Percentiles rank a stretch among this genome's conserved stretches.
Conservation (phyloP, 2,113 vertebrate species). For the Deroptyus accipitrinus region DNA sequence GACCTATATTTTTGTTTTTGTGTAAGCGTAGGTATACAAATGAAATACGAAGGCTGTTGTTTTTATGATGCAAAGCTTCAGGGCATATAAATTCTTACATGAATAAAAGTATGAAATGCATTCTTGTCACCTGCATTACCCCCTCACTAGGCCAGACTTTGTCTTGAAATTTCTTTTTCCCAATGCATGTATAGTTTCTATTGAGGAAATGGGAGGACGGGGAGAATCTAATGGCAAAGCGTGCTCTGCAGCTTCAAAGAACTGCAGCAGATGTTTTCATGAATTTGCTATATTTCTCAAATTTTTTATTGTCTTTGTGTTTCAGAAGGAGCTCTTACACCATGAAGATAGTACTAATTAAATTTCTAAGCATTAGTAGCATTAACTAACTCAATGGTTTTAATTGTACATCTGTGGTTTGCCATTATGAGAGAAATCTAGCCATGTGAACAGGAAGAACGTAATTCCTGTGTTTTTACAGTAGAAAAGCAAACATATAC, state of each 20-base stretch:
- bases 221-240: background rate
- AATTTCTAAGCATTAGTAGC: background rate
- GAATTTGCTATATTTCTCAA: background rate
- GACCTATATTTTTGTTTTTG: background rate
- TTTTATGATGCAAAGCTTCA: background rate
- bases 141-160: background rate
- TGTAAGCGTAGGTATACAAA: accelerated
- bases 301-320: background rate
- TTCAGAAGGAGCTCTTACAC: background rate
- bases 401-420: background rate
- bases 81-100: background rate
- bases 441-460: background rate
- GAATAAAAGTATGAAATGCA: background rate
- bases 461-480: background rate
- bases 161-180: background rate
- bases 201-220: background rate
- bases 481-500: background rate
- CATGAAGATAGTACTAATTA: background rate
- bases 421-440: background rate
- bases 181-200: accelerated
- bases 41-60: background rate
- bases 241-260: background rate
- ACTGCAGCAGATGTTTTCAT: accelerated
- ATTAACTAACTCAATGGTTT: background rate
- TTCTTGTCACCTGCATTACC: background rate